phyloP scores from a whole-genome alignment of 2,113 vertebrate species.

The Malurus cyaneus region DNA sequence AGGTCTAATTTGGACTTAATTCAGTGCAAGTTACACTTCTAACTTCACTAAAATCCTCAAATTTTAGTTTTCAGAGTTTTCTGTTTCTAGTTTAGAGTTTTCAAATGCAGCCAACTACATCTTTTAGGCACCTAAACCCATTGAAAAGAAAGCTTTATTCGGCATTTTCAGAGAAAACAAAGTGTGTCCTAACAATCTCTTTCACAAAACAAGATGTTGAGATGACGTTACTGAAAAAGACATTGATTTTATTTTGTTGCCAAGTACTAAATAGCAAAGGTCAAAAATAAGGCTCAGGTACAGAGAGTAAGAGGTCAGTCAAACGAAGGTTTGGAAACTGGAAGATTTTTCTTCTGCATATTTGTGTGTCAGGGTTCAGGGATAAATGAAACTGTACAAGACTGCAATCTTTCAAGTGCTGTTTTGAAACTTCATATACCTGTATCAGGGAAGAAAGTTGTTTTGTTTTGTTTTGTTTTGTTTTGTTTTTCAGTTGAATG shows the following conservation, averaged over 20 bases:
- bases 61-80: neutral
- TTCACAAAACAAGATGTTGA: neutral
- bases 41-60: neutral
- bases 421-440: neutral
- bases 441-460: neutral
- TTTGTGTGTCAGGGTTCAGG: neutral
- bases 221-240: neutral
- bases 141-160: neutral
- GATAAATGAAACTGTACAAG: neutral
- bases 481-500: neutral
- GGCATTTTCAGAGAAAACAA: neutral
- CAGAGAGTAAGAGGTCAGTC: neutral
- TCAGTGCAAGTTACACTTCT: neutral
- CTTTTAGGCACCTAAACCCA: neutral
- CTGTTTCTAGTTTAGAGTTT: neutral
- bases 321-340: neutral
- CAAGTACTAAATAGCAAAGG: slow-evolving; percentile 40
- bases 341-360: neutral
- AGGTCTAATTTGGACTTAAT: neutral
- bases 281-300: neutral
- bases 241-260: slow-evolving; percentile 34
- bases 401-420: neutral
- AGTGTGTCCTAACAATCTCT: neutral
- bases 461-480: too few species aligned
- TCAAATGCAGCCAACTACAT: neutral